Evolutionary conservation across 2,888 invertebrate genomes (phyloP), one percentile per base, ranked within the genome.

Genomic region (Drosophila birchii): DNA sequence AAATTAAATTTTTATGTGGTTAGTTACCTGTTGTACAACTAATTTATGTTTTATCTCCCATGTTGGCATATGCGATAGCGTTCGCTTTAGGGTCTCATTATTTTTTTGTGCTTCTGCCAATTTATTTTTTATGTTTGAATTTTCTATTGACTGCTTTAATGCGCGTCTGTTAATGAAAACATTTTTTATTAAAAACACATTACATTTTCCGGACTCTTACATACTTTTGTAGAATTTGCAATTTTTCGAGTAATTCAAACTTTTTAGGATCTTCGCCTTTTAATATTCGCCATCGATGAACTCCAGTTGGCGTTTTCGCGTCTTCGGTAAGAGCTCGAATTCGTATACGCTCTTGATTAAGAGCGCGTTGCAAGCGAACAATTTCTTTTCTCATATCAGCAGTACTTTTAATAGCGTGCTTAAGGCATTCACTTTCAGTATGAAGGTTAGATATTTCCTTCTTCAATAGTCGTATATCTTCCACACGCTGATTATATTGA

Each of bases 241-340:
- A 94, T 93, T 98, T 98, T 90, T 96, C 95, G 67, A 98, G 93
- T 78, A 98, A 94, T 75, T 96, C 96, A 75, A 95, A 95, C 43
- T 95, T 95, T 77, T 95, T 95, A 0, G 98, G 98, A 93, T 98
- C 97, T 18, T 96, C 96, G 8, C 97, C 97, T 94, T 97, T 96
- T 67, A 98, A 94, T 92, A 97, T 96, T 78, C 98, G 94, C 98
- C 98, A 98, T 69, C 98, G 93, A 91, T 98, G 98, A 76, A 98
- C 95, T 92, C 98, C 98, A 80, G 98, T 94, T 0, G 98, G 98
- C 76, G 96, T 97, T 91, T 97, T 96, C 64, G 98, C 93, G 78
- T 98, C 97, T 85, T 98, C 96, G 89, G 97, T 97, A 9, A 98
- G 92, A 0, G 97, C 97, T 45, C 96, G 95, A 78, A 96, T 96